phyloP scores from a whole-genome alignment of 2,888 invertebrate genomes.

The Phanerotoma sp. region DNA sequence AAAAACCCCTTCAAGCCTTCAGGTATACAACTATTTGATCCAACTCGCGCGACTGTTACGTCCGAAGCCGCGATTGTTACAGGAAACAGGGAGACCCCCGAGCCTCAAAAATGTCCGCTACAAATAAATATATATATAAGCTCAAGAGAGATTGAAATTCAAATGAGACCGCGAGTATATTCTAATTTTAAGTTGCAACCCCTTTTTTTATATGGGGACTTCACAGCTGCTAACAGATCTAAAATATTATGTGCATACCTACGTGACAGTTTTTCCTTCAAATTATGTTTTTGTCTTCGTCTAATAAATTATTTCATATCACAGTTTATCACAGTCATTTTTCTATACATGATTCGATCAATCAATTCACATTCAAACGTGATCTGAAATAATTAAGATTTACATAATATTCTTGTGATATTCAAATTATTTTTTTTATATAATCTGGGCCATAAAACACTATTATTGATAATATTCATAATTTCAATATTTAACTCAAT shows the following conservation, averaged over 20 bases:
- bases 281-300: constrained; percentile 29
- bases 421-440: neutral
- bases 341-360: neutral
- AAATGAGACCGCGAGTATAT: constrained; percentile 59
- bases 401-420: neutral
- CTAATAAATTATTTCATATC: neutral
- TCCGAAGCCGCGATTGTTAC: constrained; percentile 30
- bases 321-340: neutral
- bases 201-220: constrained; percentile 52
- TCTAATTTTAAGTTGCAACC: constrained; percentile 55
- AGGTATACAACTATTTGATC: constrained; percentile 23
- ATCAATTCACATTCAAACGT: neutral
- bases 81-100: constrained; percentile 23
- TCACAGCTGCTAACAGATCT: constrained; percentile 55
- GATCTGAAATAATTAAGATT: no score
- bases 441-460: neutral
- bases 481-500: neutral
- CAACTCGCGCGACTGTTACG: neutral
- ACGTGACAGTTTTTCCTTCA: constrained; percentile 38
- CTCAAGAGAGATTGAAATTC: constrained; percentile 55
- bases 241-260: constrained; percentile 46
- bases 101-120: constrained; percentile 24
- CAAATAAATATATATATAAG: constrained; percentile 15
- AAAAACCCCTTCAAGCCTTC: constrained; percentile 25
- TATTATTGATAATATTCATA: neutral